phyloP scores from a whole-genome alignment of 2,113 vertebrate genomes.

The Xiphorhynchus elegans region DNA sequence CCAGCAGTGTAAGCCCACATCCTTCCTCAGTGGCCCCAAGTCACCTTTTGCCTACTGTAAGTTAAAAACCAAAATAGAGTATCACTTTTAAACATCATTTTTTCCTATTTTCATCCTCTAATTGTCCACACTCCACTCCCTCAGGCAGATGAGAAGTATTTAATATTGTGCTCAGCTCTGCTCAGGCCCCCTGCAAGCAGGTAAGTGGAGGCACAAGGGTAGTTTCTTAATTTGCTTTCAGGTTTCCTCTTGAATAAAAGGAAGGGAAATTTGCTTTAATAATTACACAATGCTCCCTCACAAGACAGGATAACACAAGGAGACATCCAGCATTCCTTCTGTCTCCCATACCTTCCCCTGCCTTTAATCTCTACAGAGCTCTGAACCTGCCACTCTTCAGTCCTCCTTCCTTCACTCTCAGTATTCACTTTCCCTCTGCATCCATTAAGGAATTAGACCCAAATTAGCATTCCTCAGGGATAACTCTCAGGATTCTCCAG shows the following conservation, averaged over 20 bases:
- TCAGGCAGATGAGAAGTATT: background rate
- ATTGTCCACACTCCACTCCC: background rate
- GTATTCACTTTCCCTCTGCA: background rate
- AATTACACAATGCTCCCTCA: background rate
- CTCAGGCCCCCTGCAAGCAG: background rate
- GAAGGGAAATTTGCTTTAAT: background rate
- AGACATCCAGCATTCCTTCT: background rate
- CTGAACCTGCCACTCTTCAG: background rate
- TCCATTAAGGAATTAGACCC: background rate
- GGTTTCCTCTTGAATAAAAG: background rate
- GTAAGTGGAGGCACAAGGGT: background rate
- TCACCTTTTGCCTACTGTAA: background rate
- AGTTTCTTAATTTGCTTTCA: background rate
- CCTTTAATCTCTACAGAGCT: background rate
- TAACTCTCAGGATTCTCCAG: accelerated
- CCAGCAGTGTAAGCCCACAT: conserved; percentile 83
- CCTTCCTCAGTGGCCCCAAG: background rate
- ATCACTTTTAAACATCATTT: background rate
- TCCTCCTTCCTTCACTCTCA: background rate
- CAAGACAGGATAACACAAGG: background rate
- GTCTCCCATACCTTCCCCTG: background rate
- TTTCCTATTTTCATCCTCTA: background rate
- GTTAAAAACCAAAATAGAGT: background rate
- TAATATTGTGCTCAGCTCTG: background rate
- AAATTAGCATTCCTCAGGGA: background rate